phyloP scores from a whole-genome alignment of 1,140 invertebrate species.

The Araneus ventricosus region DNA sequence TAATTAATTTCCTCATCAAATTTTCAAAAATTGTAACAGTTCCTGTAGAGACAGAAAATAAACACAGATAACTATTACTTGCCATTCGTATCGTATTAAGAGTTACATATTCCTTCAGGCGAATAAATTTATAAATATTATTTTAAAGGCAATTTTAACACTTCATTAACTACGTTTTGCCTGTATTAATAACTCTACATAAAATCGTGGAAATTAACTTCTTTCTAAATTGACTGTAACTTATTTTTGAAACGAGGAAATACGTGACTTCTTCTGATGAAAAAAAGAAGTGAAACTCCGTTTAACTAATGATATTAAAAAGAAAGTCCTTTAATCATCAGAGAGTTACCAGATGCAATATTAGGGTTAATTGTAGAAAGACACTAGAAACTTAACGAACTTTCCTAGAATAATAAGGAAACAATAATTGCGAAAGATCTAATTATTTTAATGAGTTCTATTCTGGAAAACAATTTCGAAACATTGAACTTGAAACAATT shows the following conservation, averaged over 20 bases:
- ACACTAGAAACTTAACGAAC: neutral
- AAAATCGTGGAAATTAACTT: neutral
- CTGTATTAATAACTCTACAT: neutral
- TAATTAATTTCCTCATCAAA: too few species aligned
- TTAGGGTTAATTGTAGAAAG: neutral
- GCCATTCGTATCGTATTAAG: too few species aligned
- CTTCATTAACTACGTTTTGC: neutral
- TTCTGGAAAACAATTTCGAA: neutral
- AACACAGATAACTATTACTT: neutral
- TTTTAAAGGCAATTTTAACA: neutral
- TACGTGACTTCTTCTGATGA: neutral
- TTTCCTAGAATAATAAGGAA: conserved; percentile 25
- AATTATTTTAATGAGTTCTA: neutral
- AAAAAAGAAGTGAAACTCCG: neutral
- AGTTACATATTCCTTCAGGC: neutral
- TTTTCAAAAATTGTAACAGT: neutral
- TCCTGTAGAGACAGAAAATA: neutral
- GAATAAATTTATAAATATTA: neutral
- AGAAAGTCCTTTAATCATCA: neutral
- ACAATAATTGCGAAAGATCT: neutral
- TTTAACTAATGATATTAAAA: neutral
- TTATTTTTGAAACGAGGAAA: conserved; percentile 25
- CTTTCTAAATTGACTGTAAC: neutral
- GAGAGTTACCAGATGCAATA: neutral
- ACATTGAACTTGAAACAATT: neutral